Base-by-base conservation (phyloP, 2,797 vertebrate genomes). In the Tarsius wallacei region DNA sequence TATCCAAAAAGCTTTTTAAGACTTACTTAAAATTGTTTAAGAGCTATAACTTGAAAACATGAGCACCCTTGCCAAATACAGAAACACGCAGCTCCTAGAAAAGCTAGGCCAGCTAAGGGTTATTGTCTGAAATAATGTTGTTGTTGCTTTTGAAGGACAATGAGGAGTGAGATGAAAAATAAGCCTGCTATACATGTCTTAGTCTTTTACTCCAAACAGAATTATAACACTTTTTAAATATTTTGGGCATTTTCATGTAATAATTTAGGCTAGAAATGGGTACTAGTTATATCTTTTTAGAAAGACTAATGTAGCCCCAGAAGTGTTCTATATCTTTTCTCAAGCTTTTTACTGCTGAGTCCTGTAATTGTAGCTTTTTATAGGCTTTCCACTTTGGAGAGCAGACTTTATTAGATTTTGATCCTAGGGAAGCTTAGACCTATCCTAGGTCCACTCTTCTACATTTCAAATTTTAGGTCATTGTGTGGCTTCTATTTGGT, bases 121-220 rank as follows among this genome's bases (percentile, higher is more conserved):
- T 42, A 42, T 42, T 83, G 26, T 59, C 49, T 84, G 68, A 64
- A 87, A 36, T 63, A 85, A 53, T 64, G 17, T 24, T 68, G n/a
- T 51, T 61, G 21, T 80, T 87, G 53, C 24, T 83, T 80, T 31
- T 31, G 13, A 21, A 49, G 36, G 42, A 88, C 15, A 96, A 6
- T 26, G 33, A 51, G 47, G 17, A 59, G 13, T 87, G 15, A 66
- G 1, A 68, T 71, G 57, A 74, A 80, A 83, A 82, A 55, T 11
- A 88, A 36, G 11, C 7, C 22, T 82, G 47, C 47, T 70, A 1
- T 74, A 24, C 47, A 26, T 36, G 53, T 80, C 66, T 28, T 47
- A 47, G 63, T 47, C 33, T 95, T 55, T 87, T 87, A 70, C 24
- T 86, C 15, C 63, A 68, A 85, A 81, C 17, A 81, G 80, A 89